Percentiles rank a stretch among this genome's conserved stretches.
These are phyloP conservation scores for Loxodonta africana DNA, from an alignment of 2,113 vertebrate genomes.

Conservation along the genomic window DNA sequence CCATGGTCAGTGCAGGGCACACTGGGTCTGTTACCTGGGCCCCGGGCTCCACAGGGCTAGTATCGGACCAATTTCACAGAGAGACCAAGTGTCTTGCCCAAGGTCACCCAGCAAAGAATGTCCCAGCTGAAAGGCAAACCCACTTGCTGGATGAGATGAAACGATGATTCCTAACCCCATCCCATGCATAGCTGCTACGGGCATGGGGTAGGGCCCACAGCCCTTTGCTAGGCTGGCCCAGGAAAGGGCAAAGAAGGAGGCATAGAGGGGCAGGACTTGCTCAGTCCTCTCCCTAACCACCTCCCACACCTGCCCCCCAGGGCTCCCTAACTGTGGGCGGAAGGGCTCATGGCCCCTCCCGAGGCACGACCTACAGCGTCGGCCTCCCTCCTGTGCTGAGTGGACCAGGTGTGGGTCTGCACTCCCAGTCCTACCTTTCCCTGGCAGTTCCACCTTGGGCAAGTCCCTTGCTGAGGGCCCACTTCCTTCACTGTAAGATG, in stretches of 20 bases:
- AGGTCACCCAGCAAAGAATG: not conserved
- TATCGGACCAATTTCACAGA: constrained; percentile 23
- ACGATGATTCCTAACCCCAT: not conserved
- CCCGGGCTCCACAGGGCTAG: not conserved
- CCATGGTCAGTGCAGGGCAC: not conserved
- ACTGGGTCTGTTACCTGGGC: too few species aligned
- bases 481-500: not conserved
- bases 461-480: not conserved
- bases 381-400: not conserved
- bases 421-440: not conserved
- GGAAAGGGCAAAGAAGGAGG: not conserved
- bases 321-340: not conserved
- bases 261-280: not conserved
- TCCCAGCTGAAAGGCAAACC: not conserved
- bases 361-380: not conserved
- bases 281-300: not conserved
- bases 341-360: not conserved
- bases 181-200: too few species aligned
- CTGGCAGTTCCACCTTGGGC: not conserved
- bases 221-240: not conserved
- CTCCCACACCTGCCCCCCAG: not conserved
- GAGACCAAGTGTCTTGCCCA: not conserved
- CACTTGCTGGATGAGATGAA: not conserved
- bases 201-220: not conserved
- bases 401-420: not conserved